Evolutionary conservation across 2,888 invertebrate species (phyloP).

Genomic region (Ptychoptera albimana): DNA sequence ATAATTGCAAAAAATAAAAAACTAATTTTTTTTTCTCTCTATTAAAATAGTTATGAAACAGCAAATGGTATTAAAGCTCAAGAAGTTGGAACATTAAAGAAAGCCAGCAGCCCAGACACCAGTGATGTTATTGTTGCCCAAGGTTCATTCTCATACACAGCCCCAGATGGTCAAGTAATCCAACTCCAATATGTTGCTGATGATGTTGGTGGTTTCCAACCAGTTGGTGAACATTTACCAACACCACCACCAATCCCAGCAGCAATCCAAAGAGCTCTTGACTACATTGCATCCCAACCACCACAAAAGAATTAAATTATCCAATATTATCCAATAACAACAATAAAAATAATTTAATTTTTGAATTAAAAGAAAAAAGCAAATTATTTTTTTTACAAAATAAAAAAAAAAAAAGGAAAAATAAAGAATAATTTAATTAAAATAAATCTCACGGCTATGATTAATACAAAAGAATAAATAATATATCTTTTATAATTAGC

Average conservation of each 20-base stretch:
- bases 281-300: slow-evolving; percentile 49
- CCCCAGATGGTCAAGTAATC: slow-evolving; percentile 53
- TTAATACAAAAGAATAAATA: too few relatives aligned
- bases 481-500: too few relatives aligned
- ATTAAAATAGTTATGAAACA: slow-evolving; percentile 61
- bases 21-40: slow-evolving; percentile 12
- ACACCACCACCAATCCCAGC: slow-evolving; percentile 63
- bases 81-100: slow-evolving; percentile 59
- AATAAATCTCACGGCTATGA: too few relatives aligned
- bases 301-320: slow-evolving; percentile 27
- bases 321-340: background rate
- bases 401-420: too few relatives aligned
- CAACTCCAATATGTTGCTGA: slow-evolving; percentile 53
- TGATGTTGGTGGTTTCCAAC: slow-evolving; percentile 48
- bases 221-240: slow-evolving; percentile 50
- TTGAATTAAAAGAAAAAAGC: background rate
- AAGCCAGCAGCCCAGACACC: slow-evolving; percentile 47
- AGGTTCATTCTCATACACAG: slow-evolving; percentile 51
- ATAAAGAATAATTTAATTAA: too few relatives aligned
- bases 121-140: slow-evolving; percentile 49
- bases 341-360: background rate
- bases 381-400: too few relatives aligned
- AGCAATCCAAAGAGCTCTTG: slow-evolving; percentile 57
- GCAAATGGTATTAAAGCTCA: slow-evolving; percentile 69
- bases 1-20: background rate